These are phyloP conservation scores for Melanargia galathea DNA, from an alignment of 2,888 invertebrate species.

Conservation along the genomic window DNA sequence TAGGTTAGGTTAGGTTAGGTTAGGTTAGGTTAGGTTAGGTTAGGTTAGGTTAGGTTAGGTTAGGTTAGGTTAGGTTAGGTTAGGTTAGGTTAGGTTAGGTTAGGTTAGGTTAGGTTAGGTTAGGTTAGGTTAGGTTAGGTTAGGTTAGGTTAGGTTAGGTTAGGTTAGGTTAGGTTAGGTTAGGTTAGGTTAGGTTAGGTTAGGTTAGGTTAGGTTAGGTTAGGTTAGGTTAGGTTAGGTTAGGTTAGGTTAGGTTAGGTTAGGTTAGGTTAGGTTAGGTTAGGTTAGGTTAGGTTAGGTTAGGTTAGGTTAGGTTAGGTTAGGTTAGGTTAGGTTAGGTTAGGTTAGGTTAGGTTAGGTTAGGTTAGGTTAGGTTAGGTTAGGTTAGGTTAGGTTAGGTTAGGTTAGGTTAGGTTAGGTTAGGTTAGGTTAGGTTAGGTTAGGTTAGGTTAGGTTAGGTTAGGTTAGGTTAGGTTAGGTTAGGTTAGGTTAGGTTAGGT, in stretches of 20 bases:
- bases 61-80: constrained; percentile 26
- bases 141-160: too few relatives aligned
- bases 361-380: constrained; percentile 27
- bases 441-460: constrained; percentile 2
- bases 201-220: too few relatives aligned
- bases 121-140: too few relatives aligned
- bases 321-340: constrained; percentile 26
- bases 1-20: too few relatives aligned
- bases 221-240: too few relatives aligned
- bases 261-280: too few relatives aligned
- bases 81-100: constrained; percentile 27
- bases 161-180: constrained; percentile 28
- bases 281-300: too few relatives aligned
- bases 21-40: too few relatives aligned
- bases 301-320: constrained; percentile 7
- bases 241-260: constrained; percentile 1
- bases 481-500: constrained; percentile 15
- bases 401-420: constrained; percentile 29
- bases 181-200: constrained; percentile 28
- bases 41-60: too few relatives aligned
- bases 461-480: constrained; percentile 15
- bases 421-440: background rate
- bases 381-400: constrained; percentile 33
- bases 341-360: constrained; percentile 33
- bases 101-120: constrained; percentile 27